A percentile compares a stretch with the other conserved stretches of the same genome.
phyloP scores from a whole-genome alignment of 2,888 invertebrate species.

The Acanthococcus lagerstroemiae region DNA sequence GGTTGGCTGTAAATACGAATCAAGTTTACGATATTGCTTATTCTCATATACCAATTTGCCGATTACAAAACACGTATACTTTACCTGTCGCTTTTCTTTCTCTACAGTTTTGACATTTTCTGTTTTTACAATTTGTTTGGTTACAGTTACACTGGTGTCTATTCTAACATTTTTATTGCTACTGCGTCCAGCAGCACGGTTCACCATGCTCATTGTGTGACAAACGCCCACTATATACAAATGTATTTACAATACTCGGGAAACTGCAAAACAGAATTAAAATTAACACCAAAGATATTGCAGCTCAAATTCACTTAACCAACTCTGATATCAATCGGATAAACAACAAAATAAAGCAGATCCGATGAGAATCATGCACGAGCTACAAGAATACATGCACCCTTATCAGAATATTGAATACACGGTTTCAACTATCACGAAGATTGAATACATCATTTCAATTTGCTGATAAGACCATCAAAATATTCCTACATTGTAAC shows the following conservation, averaged over 20 bases:
- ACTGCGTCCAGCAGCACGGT: slow-evolving; percentile 29
- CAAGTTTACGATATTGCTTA: background rate
- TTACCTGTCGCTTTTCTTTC: slow-evolving; percentile 28
- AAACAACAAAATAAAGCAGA: too few relatives aligned
- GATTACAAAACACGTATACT: background rate
- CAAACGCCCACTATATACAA: slow-evolving; percentile 30
- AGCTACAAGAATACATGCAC: too few relatives aligned
- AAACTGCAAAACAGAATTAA: slow-evolving; percentile 12
- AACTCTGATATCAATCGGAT: background rate
- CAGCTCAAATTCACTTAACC: background rate
- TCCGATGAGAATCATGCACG: too few relatives aligned
- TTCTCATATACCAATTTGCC: background rate
- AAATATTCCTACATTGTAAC: too few relatives aligned
- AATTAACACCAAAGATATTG: background rate
- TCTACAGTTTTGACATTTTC: slow-evolving; percentile 19
- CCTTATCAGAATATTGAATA: too few relatives aligned
- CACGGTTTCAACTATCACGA: too few relatives aligned
- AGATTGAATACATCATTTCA: too few relatives aligned
- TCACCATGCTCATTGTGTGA: slow-evolving; percentile 29
- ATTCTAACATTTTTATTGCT: slow-evolving; percentile 22
- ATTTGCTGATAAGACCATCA: too few relatives aligned
- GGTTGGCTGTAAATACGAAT: slow-evolving; percentile 52
- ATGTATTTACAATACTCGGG: slow-evolving; percentile 26
- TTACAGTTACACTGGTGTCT: slow-evolving; percentile 1
- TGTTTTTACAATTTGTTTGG: slow-evolving; percentile 4